Percentiles rank a stretch among this genome's conserved stretches.
These are phyloP conservation scores for Malthinus seriepunctatus DNA, from an alignment of 2,888 invertebrate species.

Conservation along the genomic window DNA sequence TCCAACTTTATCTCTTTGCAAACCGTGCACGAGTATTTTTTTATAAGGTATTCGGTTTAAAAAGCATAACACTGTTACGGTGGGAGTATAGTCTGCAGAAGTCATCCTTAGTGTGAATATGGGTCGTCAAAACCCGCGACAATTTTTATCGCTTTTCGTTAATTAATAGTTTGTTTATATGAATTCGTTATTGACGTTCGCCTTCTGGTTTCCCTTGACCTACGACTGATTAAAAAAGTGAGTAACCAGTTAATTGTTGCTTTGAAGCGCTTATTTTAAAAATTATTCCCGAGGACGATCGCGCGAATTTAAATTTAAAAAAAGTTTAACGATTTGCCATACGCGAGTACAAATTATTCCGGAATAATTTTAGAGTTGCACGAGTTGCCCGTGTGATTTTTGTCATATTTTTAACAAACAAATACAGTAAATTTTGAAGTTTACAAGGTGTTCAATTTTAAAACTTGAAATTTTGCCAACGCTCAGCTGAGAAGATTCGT, in stretches of 20 bases:
- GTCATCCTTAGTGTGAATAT: constrained; percentile 21
- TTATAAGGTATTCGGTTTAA: constrained; percentile 29
- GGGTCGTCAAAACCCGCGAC: background rate
- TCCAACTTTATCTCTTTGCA: constrained; percentile 24
- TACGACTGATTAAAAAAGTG: constrained; percentile 16
- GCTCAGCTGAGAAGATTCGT: constrained; percentile 15
- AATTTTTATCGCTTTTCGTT: background rate
- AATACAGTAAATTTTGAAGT: background rate
- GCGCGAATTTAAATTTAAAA: too few relatives aligned
- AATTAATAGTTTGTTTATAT: background rate
- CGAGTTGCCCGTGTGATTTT: too few relatives aligned
- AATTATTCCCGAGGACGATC: too few relatives aligned
- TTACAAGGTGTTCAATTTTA: constrained; percentile 13
- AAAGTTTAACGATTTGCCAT: too few relatives aligned
- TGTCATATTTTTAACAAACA: too few relatives aligned
- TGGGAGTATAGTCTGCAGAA: constrained; percentile 32
- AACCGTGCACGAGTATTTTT: constrained; percentile 23
- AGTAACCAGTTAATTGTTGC: background rate
- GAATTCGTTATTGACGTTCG: constrained; percentile 7
- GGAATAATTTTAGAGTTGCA: too few relatives aligned
- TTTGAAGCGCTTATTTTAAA: too few relatives aligned
- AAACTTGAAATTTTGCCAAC: constrained; percentile 10
- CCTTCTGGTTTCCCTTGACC: constrained; percentile 21
- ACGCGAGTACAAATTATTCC: too few relatives aligned
- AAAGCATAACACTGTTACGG: constrained; percentile 29